Base-by-base conservation (phyloP, 1,140 invertebrate species). In the Aporrectodea caliginosa region DNA sequence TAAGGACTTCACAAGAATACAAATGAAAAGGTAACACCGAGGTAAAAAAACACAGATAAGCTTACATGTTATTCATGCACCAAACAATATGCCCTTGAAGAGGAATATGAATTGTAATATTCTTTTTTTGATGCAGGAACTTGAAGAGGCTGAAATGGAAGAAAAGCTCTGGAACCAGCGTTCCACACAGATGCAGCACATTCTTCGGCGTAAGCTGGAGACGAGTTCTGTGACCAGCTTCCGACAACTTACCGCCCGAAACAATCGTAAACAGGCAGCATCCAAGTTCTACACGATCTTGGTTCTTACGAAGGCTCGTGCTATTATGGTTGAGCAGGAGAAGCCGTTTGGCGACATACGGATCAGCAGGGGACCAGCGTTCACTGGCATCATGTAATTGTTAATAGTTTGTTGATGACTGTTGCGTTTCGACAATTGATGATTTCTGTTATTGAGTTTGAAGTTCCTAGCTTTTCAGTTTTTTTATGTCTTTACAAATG, bases 221-320 rank as follows among this genome's bases (percentile, higher is more conserved):
- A 89, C 90, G 78, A 90, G 91, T 75, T 6, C 6, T 58, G 81
- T 78, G 80, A 89, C 95, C 35, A 90, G 90, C 43, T 91, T 96
- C 80, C 84, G 83, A 79, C 93, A 95, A 82, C 91, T 98, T 88
- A 92, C 93, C 73, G 90, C 91, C 29, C 90, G 92, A 82, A 94
- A 95, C 85, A 93, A 92, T 84, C 91, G 94, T 82, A 98, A 98
- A 90, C 94, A 97, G 93, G 95, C 94, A 79, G 95, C 95, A 43
- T 95, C 97, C 87, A 97, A 96, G 83, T 98, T 98, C 89, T 98
- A 98, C 90, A 97, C 95, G 82, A 90, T 97, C 81, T 89, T 99
- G 81, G 96, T 98, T 33, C 89, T 99, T 82, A 98, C 98, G 88
- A 98, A 98, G 86, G 94, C 96, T 88, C 94, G 97, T 90, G 95